A percentile compares a stretch with the other conserved stretches of the same genome.
Conservation (phyloP, 2,113 vertebrate species). For the Pterocles orientalis region DNA sequence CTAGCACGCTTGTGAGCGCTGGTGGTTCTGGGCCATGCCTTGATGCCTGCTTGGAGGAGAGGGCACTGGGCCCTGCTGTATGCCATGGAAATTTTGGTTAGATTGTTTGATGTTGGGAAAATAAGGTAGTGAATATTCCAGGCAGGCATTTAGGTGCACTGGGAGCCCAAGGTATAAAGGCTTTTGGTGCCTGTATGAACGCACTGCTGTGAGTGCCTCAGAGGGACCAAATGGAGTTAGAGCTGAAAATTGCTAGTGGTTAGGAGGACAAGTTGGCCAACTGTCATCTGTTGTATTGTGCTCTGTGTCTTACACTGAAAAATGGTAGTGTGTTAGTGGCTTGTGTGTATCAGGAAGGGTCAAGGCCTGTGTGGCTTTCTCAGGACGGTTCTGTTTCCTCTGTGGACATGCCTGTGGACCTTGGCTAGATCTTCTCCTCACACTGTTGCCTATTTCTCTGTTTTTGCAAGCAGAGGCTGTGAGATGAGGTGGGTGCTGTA, state of each 20-base stretch:
- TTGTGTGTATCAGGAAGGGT: background rate
- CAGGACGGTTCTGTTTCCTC: background rate
- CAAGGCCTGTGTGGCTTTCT: background rate
- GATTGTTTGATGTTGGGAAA: background rate
- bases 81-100: background rate
- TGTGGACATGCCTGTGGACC: background rate
- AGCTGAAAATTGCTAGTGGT: background rate
- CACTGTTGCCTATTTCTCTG: background rate
- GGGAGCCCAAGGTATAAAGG: background rate
- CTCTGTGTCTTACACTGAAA: background rate
- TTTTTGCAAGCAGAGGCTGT: background rate
- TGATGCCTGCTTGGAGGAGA: background rate
- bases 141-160: background rate
- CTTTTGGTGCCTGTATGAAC: background rate
- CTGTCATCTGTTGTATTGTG: background rate
- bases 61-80: background rate
- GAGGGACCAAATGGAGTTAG: background rate
- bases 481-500: background rate
- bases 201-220: background rate
- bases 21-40: background rate
- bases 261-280: background rate
- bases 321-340: background rate
- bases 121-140: background rate
- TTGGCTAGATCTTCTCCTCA: background rate
- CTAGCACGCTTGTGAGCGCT: background rate